phyloP scores from a whole-genome alignment of 2,888 invertebrate species.

The Exephanes ischioxanthus region DNA sequence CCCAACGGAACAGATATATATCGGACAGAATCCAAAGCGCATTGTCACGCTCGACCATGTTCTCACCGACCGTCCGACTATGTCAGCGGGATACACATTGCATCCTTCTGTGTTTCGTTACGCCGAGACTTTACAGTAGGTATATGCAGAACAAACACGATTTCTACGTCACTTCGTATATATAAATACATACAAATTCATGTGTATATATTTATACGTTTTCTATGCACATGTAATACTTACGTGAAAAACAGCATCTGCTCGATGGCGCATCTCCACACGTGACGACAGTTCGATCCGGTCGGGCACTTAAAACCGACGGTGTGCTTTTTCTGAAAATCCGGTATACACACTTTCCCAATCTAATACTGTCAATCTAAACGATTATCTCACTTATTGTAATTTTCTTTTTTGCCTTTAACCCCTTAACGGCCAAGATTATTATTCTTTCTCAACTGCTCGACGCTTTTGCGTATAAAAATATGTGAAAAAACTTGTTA shows the following conservation, averaged over 20 bases:
- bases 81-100: background rate
- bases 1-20: conserved; percentile 11
- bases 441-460: no score
- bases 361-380: conserved; percentile 50
- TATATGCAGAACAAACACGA: conserved; percentile 7
- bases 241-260: conserved; percentile 99
- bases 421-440: conserved; percentile 8
- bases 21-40: conserved; percentile 16
- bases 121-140: background rate
- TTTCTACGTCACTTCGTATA: conserved; percentile 12
- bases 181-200: no score
- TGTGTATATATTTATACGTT: background rate
- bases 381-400: conserved; percentile 3
- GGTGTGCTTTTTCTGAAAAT: conserved; percentile 94
- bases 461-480: no score
- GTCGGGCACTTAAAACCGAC: conserved; percentile 98
- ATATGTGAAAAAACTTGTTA: background rate
- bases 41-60: background rate
- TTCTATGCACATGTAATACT: conserved; percentile 83
- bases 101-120: conserved; percentile 19
- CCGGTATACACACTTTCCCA: conserved; percentile 59
- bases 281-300: conserved; percentile 96
- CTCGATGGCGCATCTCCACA: conserved; percentile 99
- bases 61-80: conserved; percentile 28
- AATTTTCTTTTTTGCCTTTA: background rate